Base-by-base conservation (phyloP, 2,113 vertebrate species). In the Scalopus aquaticus region DNA sequence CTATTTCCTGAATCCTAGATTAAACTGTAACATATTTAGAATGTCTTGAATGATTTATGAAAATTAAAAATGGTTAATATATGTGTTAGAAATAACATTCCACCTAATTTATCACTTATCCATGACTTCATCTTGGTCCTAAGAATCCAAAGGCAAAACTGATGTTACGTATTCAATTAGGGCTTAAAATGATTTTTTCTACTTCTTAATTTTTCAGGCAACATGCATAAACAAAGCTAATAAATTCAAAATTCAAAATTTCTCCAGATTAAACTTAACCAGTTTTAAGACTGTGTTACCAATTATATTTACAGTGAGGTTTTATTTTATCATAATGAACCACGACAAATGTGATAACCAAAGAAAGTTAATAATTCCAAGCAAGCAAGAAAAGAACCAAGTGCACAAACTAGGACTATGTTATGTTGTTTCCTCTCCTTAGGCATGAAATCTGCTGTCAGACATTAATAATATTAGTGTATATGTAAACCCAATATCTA, bases 31-130 rank as follows among this genome's bases (percentile, higher is more conserved):
- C 32, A 5, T 8, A 44, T 87, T 51, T 84, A 87, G 82, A 88
- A 87, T 85, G 65, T 83, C 5, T 82, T 67, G 42, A 72, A 91
- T 93, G 65, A 97, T 95, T 96, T 96, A 94, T 67, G 88, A 79
- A 95, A 87, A 94, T 96, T 96, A 94, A 65, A 96, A 94, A 96
- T 90, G 91, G 69, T 65, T 88, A 90, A 82, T 82, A 93, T 5
- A n/a, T 79, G 51, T 93, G 22, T 95, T 96, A 96, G 83, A 95
- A 97, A 97, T 95, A 91, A 70, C 54, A 74, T 28, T 85, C 6
- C 37, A 94, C 85, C 54, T 95, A 94, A 96, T 97, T 95, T 90
- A 87, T 95, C 88, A 67, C 46, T 95, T 86, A 58, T 11, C 92
- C 28, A 87, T 94, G n/a, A 15, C 58, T 94, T 54, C 94, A 28